These are phyloP conservation scores for Diprion similis DNA, from an alignment of 1,140 invertebrate genomes.

Conservation along the genomic window DNA sequence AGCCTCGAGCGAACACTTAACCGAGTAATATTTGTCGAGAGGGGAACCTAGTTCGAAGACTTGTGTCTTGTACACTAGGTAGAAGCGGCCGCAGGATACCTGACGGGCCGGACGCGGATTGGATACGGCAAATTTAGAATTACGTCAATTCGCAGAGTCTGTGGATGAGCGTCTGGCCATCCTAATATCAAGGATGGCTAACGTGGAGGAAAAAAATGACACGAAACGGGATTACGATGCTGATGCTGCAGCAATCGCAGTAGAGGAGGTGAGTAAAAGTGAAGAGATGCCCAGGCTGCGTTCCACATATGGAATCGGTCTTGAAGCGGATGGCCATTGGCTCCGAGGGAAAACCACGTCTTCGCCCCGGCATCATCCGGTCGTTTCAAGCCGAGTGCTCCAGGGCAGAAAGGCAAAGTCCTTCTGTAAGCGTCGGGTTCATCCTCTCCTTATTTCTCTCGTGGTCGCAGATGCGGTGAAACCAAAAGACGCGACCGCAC, in stretches of 20 bases:
- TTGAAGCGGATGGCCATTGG: conserved; percentile 4
- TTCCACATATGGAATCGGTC: background rate
- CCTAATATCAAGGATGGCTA: background rate
- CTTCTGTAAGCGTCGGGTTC: background rate
- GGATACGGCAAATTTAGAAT: background rate
- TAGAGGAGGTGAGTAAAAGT: background rate
- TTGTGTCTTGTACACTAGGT: background rate
- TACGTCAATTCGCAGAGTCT: background rate
- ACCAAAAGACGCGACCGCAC: background rate
- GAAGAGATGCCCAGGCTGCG: background rate
- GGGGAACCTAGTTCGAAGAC: background rate
- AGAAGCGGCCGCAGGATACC: background rate
- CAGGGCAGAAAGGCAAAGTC: conserved; percentile 4
- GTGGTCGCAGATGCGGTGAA: background rate
- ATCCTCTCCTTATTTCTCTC: background rate
- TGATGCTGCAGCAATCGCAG: background rate
- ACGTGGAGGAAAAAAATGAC: background rate
- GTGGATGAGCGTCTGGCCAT: background rate
- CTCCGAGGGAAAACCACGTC: conserved; percentile 1
- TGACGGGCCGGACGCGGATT: background rate
- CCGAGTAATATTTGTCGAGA: background rate
- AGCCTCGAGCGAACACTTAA: background rate
- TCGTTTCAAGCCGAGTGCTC: background rate
- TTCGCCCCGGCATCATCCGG: background rate
- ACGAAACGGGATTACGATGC: background rate